Evolutionary conservation across 2,888 invertebrate species (phyloP), one percentile per base, ranked within the genome.

Genomic region (Anticlea derivata): DNA sequence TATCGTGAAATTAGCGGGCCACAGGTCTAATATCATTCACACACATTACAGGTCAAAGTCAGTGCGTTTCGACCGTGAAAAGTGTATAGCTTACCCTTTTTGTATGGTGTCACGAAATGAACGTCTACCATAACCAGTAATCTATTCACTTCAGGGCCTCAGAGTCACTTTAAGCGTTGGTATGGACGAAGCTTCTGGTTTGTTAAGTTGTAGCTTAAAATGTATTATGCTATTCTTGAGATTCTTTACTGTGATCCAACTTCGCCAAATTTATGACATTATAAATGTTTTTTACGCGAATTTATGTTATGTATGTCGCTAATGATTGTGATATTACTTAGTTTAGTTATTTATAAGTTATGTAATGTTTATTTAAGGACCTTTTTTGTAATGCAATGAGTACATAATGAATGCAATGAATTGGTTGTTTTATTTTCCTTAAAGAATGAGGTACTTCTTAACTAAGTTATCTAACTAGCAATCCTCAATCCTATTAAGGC

Each of bases 281-380:
- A 30, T 29, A 55, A 54, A 58, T 55, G 53, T 51, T 55, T 50
- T 62, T 50, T 40, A 35, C 33, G 50, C 20, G 34, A 54, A 48
- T 52, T 50, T 50, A 55, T 55, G 63, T 55, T 61, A 51, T 66
- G 70, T 62, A 73, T 82, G 78, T 84, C 79, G 80, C 83, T 85
- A 82, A 70, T 84, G 81, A 85, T 84, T 48, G 88, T 89, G 88
- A 89, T 89, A 89, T 85, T 86, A 86, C 64, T 75, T 78, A 84
- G 78, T 68, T 84, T 79, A 71, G 74, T 69, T 78, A 76, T 45
- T 37, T 61, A 50, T 75, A 71, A 67, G 51, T 41, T 65, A 49
- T 65, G 43, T 63, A 62, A 52, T 62, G 48, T 60, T 58, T 55
- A 41, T 52, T 33, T 60, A 50, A 53, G 13, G 40, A 45, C 64